Conservation (phyloP, 2,888 invertebrate genomes). For the Hypsopygia costalis region DNA sequence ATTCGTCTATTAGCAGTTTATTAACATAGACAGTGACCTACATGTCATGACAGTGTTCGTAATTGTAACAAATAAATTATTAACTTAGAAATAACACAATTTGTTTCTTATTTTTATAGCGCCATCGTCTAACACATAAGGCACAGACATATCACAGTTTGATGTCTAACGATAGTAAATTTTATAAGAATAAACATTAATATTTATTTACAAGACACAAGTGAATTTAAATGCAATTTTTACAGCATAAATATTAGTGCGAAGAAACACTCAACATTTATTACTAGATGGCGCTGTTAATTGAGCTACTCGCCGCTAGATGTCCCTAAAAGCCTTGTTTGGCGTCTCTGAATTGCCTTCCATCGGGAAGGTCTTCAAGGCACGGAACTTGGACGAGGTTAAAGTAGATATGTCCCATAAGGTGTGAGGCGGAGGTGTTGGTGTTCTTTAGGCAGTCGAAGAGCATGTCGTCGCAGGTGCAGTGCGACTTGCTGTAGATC, state of each 20-base stretch:
- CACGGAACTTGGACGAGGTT: constrained; percentile 89
- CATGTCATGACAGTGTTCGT: constrained; percentile 23
- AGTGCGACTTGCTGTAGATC: constrained; percentile 93
- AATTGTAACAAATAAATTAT: constrained; percentile 40
- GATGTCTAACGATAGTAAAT: constrained; percentile 53
- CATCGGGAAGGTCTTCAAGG: constrained; percentile 78
- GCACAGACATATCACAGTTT: constrained; percentile 78
- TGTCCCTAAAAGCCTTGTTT: constrained; percentile 72
- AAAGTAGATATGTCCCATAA: constrained; percentile 93
- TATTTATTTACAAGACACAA: constrained; percentile 18
- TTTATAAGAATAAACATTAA: constrained; percentile 20
- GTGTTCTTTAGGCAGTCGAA: constrained; percentile 89
- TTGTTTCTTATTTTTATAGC: constrained; percentile 47
- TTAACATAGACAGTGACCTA: constrained; percentile 15
- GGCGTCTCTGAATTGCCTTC: constrained; percentile 70
- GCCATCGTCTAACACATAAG: constrained; percentile 64
- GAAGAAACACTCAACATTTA: constrained; percentile 29
- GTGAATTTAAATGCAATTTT: constrained; percentile 27
- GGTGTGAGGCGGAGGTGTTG: constrained; percentile 85
- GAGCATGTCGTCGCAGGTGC: constrained; percentile 91
- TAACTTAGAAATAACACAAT: constrained; percentile 36
- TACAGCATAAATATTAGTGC: constrained; percentile 44
- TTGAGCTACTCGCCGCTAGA: constrained; percentile 40
- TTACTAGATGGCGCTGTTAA: constrained; percentile 59
- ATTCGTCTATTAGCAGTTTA: constrained; percentile 20